A percentile compares a stretch with the other conserved stretches of the same genome.
These are phyloP conservation scores for Nyctibius bracteatus DNA, from an alignment of 2,113 vertebrate species.

Conservation along the genomic window DNA sequence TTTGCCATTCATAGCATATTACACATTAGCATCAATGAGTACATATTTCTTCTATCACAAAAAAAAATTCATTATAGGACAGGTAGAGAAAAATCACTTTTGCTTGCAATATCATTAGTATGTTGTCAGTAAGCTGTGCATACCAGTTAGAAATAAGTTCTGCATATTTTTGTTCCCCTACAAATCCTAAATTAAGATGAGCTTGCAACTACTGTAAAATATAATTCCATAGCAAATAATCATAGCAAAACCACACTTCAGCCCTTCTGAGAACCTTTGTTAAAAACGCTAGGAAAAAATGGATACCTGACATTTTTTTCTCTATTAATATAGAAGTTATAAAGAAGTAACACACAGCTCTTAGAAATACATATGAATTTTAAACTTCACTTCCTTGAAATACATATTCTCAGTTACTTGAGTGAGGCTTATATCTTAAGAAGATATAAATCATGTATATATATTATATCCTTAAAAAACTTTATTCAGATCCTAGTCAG, in stretches of 20 bases:
- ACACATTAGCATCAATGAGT: background rate
- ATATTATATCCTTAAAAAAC: background rate
- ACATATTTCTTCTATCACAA: background rate
- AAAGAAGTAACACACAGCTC: background rate
- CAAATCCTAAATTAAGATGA: background rate
- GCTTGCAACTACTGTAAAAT: background rate
- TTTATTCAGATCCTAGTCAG: background rate
- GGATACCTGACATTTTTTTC: background rate
- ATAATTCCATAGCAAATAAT: background rate
- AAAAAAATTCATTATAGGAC: background rate
- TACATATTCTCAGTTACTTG: background rate
- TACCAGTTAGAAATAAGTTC: background rate
- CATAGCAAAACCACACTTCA: background rate
- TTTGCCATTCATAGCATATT: background rate
- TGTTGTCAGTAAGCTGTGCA: background rate
- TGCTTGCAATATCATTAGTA: background rate
- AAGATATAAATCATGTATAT: background rate
- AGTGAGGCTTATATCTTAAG: background rate
- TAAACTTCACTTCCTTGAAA: background rate
- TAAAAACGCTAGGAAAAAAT: background rate
- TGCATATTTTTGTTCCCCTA: background rate
- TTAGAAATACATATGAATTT: background rate
- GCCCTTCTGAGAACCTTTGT: background rate
- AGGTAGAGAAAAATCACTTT: background rate
- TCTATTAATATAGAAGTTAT: background rate